These are phyloP conservation scores for Meandrina meandrites DNA, from an alignment of 92 coral and sea anemone species.

Conservation along the genomic window DNA sequence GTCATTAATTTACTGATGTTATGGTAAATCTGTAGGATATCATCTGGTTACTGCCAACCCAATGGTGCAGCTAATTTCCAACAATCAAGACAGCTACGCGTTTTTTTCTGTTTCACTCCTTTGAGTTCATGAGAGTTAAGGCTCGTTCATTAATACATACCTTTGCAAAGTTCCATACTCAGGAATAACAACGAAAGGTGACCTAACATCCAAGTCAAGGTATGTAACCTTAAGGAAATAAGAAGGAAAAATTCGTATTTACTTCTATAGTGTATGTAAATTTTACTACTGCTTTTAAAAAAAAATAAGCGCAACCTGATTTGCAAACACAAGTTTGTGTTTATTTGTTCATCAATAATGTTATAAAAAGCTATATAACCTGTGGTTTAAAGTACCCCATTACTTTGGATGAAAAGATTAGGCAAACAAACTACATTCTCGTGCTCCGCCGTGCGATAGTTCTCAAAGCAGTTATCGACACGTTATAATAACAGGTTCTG, in stretches of 20 bases:
- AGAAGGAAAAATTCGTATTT: neutral
- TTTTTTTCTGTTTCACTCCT: neutral
- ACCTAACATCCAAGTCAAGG: constrained; percentile 86
- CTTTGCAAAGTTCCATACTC: constrained; percentile 91
- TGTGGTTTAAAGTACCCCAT: neutral
- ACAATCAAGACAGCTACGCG: too few relatives aligned
- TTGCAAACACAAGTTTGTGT: neutral
- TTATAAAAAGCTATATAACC: too few relatives aligned
- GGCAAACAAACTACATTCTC: too few relatives aligned
- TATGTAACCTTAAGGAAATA: constrained; percentile 70
- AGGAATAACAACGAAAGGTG: constrained; percentile 94
- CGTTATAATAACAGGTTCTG: too few relatives aligned
- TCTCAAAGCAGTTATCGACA: too few relatives aligned
- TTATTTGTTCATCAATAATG: too few relatives aligned
- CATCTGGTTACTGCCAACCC: neutral
- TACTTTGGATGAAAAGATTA: neutral
- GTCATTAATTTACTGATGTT: neutral
- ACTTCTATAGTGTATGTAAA: neutral
- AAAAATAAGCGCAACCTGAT: neutral
- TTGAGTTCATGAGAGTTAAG: too few relatives aligned
- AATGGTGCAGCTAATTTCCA: too few relatives aligned
- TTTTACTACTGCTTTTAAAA: neutral
- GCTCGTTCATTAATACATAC: constrained; percentile 30
- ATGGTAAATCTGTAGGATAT: neutral
- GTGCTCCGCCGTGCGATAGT: too few relatives aligned